phyloP scores from a whole-genome alignment of 2,113 vertebrate species.

The Condylura cristata region DNA sequence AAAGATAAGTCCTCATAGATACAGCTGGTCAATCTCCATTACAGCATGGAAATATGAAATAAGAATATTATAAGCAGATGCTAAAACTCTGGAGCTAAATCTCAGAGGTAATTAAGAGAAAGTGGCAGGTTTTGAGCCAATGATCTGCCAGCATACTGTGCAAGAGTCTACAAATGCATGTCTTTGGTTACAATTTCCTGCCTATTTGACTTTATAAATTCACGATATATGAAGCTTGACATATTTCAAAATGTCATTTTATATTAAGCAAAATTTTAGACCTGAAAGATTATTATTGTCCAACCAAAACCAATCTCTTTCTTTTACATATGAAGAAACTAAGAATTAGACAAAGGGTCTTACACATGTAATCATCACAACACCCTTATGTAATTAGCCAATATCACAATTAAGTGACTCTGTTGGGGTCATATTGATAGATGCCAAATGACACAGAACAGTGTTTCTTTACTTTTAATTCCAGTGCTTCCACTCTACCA shows the following conservation, averaged over 20 bases:
- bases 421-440: not conserved
- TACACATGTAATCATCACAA: not conserved
- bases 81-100: slow-evolving; percentile 19
- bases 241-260: slow-evolving; percentile 9
- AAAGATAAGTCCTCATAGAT: not conserved
- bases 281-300: not conserved
- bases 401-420: not conserved
- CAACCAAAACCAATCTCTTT: slow-evolving; percentile 12
- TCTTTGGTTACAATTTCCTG: slow-evolving; percentile 24
- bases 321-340: not conserved
- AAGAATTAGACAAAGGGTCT: not conserved
- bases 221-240: not conserved
- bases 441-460: slow-evolving; percentile 28
- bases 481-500: not conserved
- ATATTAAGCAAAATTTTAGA: not conserved
- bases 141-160: not conserved
- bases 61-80: not conserved
- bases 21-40: not conserved
- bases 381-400: not conserved
- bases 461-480: not conserved
- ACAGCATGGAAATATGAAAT: not conserved
- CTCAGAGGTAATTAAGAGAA: not conserved
- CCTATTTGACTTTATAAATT: slow-evolving; percentile 11
- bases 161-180: not conserved
- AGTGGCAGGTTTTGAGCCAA: not conserved